phyloP scores from a whole-genome alignment of 2,797 vertebrate genomes.

The Propithecus deckenii region DNA sequence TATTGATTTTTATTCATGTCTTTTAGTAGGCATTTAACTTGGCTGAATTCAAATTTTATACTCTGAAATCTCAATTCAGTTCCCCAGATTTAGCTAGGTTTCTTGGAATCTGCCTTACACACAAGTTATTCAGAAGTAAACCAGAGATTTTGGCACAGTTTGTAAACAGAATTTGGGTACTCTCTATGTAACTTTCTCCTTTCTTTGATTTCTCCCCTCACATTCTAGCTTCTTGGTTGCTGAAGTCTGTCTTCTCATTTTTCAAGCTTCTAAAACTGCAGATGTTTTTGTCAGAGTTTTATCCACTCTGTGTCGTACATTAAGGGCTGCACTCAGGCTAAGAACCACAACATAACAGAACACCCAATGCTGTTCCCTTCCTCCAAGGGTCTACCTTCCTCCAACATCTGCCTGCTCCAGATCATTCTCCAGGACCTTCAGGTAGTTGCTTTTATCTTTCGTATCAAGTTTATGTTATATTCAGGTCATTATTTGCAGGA shows the following conservation, averaged over 20 bases:
- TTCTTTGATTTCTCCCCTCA: background rate
- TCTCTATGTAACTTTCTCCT: background rate
- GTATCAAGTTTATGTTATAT: too few relatives aligned
- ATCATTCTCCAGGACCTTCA: background rate
- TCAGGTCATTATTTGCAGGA: background rate
- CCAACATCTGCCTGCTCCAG: background rate
- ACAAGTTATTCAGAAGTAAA: background rate
- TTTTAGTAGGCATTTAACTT: background rate
- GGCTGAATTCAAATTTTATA: background rate
- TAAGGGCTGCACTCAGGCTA: too few relatives aligned
- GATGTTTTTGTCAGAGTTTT: background rate
- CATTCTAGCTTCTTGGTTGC: background rate
- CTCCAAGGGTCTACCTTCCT: too few relatives aligned
- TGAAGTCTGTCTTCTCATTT: background rate
- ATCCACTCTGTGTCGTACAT: too few relatives aligned
- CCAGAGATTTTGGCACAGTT: background rate
- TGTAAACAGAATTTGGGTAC: background rate
- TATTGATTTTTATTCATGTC: background rate
- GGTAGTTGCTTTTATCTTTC: background rate
- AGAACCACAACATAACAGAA: too few relatives aligned
- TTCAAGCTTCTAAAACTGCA: background rate
- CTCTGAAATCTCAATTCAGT: background rate
- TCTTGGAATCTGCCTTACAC: background rate
- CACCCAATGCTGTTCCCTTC: background rate
- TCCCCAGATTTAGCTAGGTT: background rate